A percentile compares a stretch with the other conserved stretches of the same genome.
These are phyloP conservation scores for Pristionchus japonicus DNA, from an alignment of 2,888 invertebrate species.

Conservation along the genomic window DNA sequence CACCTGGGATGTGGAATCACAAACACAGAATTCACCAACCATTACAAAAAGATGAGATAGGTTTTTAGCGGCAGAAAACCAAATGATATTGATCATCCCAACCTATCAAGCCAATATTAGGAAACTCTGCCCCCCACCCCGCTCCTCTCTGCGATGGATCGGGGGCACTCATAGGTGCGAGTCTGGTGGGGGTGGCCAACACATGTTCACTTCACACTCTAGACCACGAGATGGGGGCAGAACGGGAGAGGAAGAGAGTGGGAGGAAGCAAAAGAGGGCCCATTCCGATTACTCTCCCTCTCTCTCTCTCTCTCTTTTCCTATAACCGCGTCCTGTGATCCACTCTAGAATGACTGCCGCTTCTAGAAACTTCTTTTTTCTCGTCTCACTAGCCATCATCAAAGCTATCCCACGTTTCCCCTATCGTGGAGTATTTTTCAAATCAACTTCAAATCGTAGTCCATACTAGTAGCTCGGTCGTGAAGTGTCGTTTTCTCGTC, in stretches of 20 bases:
- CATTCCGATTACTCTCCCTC: not conserved
- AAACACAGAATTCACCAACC: not conserved
- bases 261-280: not conserved
- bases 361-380: not conserved
- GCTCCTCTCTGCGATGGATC: not conserved
- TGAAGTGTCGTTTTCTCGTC: too few species aligned
- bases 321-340: slow-evolving; percentile 7
- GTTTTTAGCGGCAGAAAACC: not conserved
- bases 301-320: too few species aligned
- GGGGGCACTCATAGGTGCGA: not conserved
- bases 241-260: slow-evolving; percentile 16
- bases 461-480: too few species aligned
- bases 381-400: too few species aligned
- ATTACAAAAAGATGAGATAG: not conserved
- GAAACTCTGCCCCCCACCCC: too few species aligned
- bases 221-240: not conserved
- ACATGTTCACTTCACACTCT: slow-evolving; percentile 12
- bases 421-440: too few species aligned
- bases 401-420: too few species aligned
- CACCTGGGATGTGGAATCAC: not conserved
- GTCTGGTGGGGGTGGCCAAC: not conserved
- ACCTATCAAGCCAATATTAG: not conserved
- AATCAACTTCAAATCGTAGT: too few species aligned
- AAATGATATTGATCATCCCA: not conserved
- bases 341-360: not conserved